Evolutionary conservation across 2,888 invertebrate genomes (phyloP), one percentile per base, ranked within the genome.

Genomic region (Smittia sp.): DNA sequence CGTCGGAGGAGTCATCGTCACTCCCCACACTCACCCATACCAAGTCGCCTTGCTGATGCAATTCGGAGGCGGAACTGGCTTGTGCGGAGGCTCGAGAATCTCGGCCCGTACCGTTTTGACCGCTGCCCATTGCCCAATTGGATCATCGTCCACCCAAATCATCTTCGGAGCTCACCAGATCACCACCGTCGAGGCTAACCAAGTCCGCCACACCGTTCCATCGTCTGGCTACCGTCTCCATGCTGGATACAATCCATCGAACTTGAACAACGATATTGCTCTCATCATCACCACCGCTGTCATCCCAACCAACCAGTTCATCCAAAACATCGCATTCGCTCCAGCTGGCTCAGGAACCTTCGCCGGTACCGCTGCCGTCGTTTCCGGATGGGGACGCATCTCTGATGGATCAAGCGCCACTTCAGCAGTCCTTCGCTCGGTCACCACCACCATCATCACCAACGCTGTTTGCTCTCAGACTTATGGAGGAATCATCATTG

Each of bases 1-100:
- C 58, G 67, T 67, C 39, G 74, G 74, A 25, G 74, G 74, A 3
- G 38, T 25, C 13, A 24, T 77, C 39, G 77, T 79, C 3, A 0
- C 13, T 0, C 78, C 77, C 13, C 78, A 78, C 67, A 76, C 78
- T 69, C 79, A 77, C 46, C 81, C 81, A 0, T 69, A 65, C 32
- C 73, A 73, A 73, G 72, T 39, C 41, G 62, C 72, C 1, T 9
- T 73, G 1, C 25, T 52, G 18, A 73, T 63, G 62, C 22, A 38
- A 13, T 73, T 73, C 41, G 38, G 3, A 22, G 72, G 62, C 6
- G 6, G 9, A 18, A 62, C 72, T 15, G 72, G 72, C 54, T 54
- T 80, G 1, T 81, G 80, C 73, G 82, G 83, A 1, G 81, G 78
- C n/a, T 74, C 77, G 1, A 73, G 81, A 11, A 78, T 81, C 38